These are phyloP conservation scores for Ectropis grisescens DNA, from an alignment of 1,140 invertebrate genomes.

Conservation along the genomic window DNA sequence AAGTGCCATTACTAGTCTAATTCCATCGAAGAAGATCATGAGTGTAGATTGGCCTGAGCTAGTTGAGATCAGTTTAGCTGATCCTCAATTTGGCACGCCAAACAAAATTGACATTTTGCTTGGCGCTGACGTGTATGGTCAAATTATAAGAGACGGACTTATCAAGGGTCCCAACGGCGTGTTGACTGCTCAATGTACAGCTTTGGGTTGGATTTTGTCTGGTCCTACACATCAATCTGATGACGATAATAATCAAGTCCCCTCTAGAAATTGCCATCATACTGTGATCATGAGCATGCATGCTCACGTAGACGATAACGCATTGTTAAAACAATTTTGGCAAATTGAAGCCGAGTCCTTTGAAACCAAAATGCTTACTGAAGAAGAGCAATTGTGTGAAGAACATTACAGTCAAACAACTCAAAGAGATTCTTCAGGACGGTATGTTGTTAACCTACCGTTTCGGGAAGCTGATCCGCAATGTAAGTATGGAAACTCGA, in stretches of 20 bases:
- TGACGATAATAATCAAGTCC: conserved; percentile 1
- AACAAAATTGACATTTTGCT: too few relatives aligned
- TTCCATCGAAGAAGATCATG: too few relatives aligned
- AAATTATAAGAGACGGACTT: conserved; percentile 8
- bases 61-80: conserved; percentile 7
- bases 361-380: conserved; percentile 1
- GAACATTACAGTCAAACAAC: conserved; percentile 3
- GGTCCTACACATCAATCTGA: too few relatives aligned
- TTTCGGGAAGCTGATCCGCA: conserved; percentile 4
- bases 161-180: conserved; percentile 3
- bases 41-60: too few relatives aligned
- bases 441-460: conserved; percentile 11
- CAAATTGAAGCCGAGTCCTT: conserved; percentile 5
- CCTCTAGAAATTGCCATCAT: not conserved
- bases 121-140: conserved; percentile 7
- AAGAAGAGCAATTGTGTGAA: conserved; percentile 10
- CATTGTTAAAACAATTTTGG: conserved; percentile 7
- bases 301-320: not conserved
- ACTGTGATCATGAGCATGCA: conserved; percentile 1
- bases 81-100: conserved; percentile 9
- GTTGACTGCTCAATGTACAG: conserved; percentile 4
- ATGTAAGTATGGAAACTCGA: conserved; percentile 5
- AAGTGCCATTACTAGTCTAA: too few relatives aligned
- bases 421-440: conserved; percentile 1
- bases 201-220: conserved; percentile 5